Base-by-base conservation (phyloP, 2,797 vertebrate species). In the Ptychobarbus kaznakovi region DNA sequence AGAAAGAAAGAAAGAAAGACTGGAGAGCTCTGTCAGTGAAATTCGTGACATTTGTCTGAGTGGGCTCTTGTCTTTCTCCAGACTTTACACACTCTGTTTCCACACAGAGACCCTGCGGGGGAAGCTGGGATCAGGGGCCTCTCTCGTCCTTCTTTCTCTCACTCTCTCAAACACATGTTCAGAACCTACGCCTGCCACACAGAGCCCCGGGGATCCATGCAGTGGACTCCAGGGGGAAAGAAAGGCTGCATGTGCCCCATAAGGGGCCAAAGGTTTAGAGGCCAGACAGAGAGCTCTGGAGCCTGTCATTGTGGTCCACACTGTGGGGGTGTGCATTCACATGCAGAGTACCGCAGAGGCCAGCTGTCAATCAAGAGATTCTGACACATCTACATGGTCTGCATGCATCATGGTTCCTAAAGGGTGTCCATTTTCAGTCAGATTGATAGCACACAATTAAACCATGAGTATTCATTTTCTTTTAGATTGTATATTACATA, bases 271-370 rank as follows among this genome's bases (percentile, higher is more conserved):
- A 81, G 76, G 73, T 85, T 75, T 70, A 83, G 70, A 63, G 86
- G 75, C 82, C 87, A 87, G 86, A 80, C 79, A 82, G 74, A 74
- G 72, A 80, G 69, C 40, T 84, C 81, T 80, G 69, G 78, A 75
- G 42, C 72, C 78, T 46, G 40, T 82, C 49, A 86, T 70, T 83
- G 80, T 76, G 51, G 68, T 44, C 25, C 28, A 88, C 58, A 88
- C 84, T 74, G 75, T 80, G 81, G 81, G 85, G 66, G 81, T 83
- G 84, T 74, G 73, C 69, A 86, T 86, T 88, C 84, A 80, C 84
- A 85, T 82, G 74, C 38, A 82, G 53, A 87, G 40, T 20, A 72
- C 74, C 9, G 28, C 61, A 28, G 32, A 88, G 80, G 65, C 75
- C 74, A 76, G 53, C 76, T 80, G 84, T 88, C 87, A 88, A 76